A percentile compares a stretch with the other conserved stretches of the same genome.
These are phyloP conservation scores for Poeciliopsis presidionis DNA, from an alignment of 2,797 vertebrate species.

Conservation along the genomic window DNA sequence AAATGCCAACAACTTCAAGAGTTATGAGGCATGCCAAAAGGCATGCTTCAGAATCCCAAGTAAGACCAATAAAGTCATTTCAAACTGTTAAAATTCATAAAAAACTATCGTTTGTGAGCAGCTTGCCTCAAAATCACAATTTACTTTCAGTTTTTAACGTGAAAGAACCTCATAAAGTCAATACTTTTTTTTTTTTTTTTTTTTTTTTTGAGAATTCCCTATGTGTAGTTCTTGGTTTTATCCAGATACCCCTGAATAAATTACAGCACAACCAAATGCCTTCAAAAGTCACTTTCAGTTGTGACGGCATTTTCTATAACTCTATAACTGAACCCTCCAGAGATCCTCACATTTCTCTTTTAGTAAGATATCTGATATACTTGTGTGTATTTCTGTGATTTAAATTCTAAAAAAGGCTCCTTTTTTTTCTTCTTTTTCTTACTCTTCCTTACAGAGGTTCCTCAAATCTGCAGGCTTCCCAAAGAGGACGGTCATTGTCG, in stretches of 20 bases:
- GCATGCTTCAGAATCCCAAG: slow-evolving; percentile 89
- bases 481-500: slow-evolving; percentile 80
- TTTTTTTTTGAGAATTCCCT: not conserved
- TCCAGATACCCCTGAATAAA: not conserved
- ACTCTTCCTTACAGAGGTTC: slow-evolving; percentile 82
- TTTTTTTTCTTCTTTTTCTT: no score
- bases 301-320: not conserved
- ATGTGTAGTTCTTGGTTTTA: not conserved
- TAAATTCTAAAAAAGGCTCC: not conserved
- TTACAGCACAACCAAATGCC: not conserved
- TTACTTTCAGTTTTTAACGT: not conserved
- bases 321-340: not conserved
- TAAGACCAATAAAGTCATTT: slow-evolving; percentile 50
- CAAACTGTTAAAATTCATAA: not conserved
- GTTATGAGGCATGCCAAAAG: slow-evolving; percentile 82
- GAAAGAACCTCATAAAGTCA: not conserved
- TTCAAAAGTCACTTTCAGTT: not conserved
- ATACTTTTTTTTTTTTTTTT: no score
- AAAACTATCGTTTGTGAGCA: not conserved
- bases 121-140: not conserved
- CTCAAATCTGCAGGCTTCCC: slow-evolving; percentile 84
- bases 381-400: not conserved
- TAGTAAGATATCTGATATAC: not conserved
- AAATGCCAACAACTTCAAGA: slow-evolving; percentile 90
- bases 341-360: not conserved